Base-by-base conservation (phyloP, 2,888 invertebrate genomes). In the Frankliniella fusca region DNA sequence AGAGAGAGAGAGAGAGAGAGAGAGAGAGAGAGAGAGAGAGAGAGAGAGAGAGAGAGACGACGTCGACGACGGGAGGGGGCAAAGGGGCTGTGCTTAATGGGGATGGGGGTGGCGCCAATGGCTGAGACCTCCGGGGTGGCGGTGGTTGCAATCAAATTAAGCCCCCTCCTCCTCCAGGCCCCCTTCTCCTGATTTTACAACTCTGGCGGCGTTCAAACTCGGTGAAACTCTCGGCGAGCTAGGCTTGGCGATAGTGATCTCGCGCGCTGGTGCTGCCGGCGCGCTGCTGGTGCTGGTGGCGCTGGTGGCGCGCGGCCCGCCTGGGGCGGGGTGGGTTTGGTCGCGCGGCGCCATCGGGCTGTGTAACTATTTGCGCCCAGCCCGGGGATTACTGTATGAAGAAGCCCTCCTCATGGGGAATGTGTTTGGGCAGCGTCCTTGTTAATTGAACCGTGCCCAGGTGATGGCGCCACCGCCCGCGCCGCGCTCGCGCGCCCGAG, bases 141-240 rank as follows among this genome's bases (percentile, higher is more conserved):
- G 61, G 61, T n/a, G 61, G 61, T 61, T 61, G 61, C 61, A 61
- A 61, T 61, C 61, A 61, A 61, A 61, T 61, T 61, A 61, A 61
- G 61, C 18, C 38, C 38, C 38, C 38, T 2, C 38, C 38, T 5
- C 38, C 3, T 5, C 38, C 38, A 2, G 38, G 38, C 38, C 38
- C 38, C n/a, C n/a, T n/a, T n/a, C 38, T 38, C 38, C 38, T 38
- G 61, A 61, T 61, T 61, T 61, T 61, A 61, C 61, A 61, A 61
- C 61, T 61, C 61, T 3, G 61, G 18, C 61, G 61, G 18, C 61
- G 61, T 61, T 61, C 61, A 61, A 61, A 61, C 61, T 61, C 61
- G 61, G 61, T 3, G n/a, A 15, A 61, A 61, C 61, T 61, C 61
- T 61, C 54, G 12, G 38, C 38, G 38, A 38, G 38, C 38, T 38